These are phyloP conservation scores for Pogonomyrmex barbatus DNA, from an alignment of 1,140 invertebrate species.

Conservation along the genomic window DNA sequence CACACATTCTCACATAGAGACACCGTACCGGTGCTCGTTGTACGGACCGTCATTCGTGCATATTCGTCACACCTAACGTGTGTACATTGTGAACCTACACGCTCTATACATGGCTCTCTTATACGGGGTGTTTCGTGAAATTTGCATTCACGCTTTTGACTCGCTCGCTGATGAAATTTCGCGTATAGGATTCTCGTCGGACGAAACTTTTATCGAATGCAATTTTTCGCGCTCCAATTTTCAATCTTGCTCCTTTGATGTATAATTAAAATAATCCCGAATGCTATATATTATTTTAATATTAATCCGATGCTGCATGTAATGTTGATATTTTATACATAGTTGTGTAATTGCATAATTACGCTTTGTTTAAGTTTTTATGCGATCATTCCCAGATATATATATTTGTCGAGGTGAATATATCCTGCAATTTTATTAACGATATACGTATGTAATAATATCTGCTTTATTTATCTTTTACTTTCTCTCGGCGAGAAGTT, in stretches of 20 bases:
- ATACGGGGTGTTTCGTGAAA: slow-evolving; percentile 39
- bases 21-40: slow-evolving; percentile 41
- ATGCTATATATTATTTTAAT: neutral
- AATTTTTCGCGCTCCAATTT: neutral
- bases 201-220: neutral
- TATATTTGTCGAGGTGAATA: neutral
- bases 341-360: neutral
- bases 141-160: slow-evolving; percentile 30
- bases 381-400: neutral
- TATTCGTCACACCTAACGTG: slow-evolving; percentile 60
- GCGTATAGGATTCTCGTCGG: neutral
- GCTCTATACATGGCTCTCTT: slow-evolving; percentile 31
- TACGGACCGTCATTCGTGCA: slow-evolving; percentile 52
- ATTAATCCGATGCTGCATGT: neutral
- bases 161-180: neutral
- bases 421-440: neutral
- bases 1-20: neutral
- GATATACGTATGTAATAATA: neutral
- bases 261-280: neutral
- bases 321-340: neutral
- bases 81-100: slow-evolving; percentile 55
- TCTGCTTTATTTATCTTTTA: neutral
- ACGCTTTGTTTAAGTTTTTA: neutral
- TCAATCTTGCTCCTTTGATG: neutral
- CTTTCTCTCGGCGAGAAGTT: neutral